Percentiles rank a stretch among this genome's conserved stretches.
These are phyloP conservation scores for Phthorimaea operculella DNA, from an alignment of 1,140 invertebrate genomes.

Conservation along the genomic window DNA sequence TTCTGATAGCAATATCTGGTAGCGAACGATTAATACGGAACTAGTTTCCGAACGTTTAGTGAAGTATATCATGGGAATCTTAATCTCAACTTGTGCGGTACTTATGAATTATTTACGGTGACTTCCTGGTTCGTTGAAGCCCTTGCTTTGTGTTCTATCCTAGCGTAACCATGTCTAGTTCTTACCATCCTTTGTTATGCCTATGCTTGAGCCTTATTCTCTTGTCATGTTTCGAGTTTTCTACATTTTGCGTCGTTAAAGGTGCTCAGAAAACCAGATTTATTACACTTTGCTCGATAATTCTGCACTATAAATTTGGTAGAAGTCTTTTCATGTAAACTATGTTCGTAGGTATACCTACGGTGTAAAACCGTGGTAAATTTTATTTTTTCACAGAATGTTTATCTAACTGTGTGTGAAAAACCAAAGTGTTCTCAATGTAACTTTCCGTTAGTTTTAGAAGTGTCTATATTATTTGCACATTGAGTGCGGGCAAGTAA, in stretches of 20 bases:
- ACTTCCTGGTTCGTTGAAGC: neutral
- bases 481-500: too few species aligned
- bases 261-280: too few species aligned
- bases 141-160: neutral
- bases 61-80: neutral
- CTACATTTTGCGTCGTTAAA: too few species aligned
- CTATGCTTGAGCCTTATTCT: too few species aligned
- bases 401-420: neutral
- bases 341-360: too few species aligned
- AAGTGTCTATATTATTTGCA: neutral
- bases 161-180: neutral
- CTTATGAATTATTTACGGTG: neutral
- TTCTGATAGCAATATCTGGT: neutral
- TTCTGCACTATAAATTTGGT: too few species aligned
- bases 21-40: neutral
- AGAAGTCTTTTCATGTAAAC: too few species aligned
- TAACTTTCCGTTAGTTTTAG: neutral
- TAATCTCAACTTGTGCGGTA: neutral
- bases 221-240: too few species aligned
- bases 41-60: neutral
- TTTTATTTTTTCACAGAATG: neutral
- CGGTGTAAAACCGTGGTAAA: neutral
- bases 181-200: too few species aligned
- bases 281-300: too few species aligned
- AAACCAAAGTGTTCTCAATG: neutral